Base-by-base conservation (phyloP, 2,888 invertebrate species). In the Drosophila trichaetosa region DNA sequence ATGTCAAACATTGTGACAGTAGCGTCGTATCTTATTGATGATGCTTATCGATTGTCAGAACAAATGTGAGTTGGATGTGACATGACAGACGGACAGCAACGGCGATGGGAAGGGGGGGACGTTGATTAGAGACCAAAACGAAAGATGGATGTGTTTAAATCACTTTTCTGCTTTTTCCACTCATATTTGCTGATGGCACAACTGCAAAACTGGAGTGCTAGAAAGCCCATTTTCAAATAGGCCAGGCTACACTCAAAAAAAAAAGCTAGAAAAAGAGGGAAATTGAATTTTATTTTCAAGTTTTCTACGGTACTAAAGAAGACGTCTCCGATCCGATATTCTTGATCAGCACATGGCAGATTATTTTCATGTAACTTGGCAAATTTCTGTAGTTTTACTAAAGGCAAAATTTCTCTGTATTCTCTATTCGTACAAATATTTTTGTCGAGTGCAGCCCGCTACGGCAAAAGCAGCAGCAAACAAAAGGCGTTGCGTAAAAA, bases 1-100 rank as follows among this genome's bases (percentile, higher is more conserved):
- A 80, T 89, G 89, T 87, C 89, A 87, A 80, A 82, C 74, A 76
- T 75, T 84, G 56, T 71, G 82, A 82, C 82, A 87, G 74, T 49
- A 58, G 73, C 62, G 63, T 62, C 65, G 64, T 58, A 80, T 72
- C 79, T 81, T 82, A 83, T 83, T 82, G 88, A 83, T 82, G 81
- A 62, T 80, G 77, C 77, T 53, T 80, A 79, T 77, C 79, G 69
- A 54, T 21, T 51, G 36, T 54, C 46, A 63, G 33, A 33, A 71
- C 52, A 78, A 75, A 80, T 76, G 54, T 64, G 61, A 80, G 63
- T 73, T 69, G 80, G 72, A 72, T 74, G 83, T 64, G 79, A 79
- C 73, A 66, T 61, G 71, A 74, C 64, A 53, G 51, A 33, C 40
- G 8, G 16, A 38, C 27, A 13, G 42, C 38, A 21, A 53, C 24